phyloP scores from a whole-genome alignment of 2,888 invertebrate species.

The Pandemis heparana region DNA sequence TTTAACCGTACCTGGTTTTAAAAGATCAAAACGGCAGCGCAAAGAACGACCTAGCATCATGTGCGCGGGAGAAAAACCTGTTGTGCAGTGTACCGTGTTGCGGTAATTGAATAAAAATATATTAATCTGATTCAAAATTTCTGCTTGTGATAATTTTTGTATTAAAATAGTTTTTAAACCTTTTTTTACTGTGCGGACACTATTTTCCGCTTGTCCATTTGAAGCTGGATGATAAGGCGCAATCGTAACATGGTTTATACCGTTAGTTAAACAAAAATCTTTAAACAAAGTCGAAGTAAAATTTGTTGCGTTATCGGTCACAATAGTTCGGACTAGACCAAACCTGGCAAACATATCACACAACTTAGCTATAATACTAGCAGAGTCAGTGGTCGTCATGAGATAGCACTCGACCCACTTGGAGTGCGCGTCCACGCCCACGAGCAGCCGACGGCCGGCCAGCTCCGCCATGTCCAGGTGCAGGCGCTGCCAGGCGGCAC shows the following conservation, averaged over 20 bases:
- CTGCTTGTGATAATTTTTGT: not conserved
- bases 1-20: no score
- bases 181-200: slow-evolving; percentile 3
- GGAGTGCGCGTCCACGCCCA: slow-evolving; percentile 34
- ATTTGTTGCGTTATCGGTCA: slow-evolving; percentile 45
- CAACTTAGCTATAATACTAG: slow-evolving; percentile 32
- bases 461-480: slow-evolving; percentile 43
- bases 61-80: slow-evolving; percentile 16
- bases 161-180: slow-evolving; percentile 7
- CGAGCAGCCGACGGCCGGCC: slow-evolving; percentile 27
- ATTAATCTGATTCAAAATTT: slow-evolving; percentile 6
- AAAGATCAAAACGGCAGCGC: not conserved
- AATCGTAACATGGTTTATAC: slow-evolving; percentile 41
- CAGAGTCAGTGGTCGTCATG: slow-evolving; percentile 30
- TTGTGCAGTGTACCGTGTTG: slow-evolving; percentile 15
- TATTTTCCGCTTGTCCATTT: slow-evolving; percentile 29
- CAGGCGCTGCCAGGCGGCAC: slow-evolving; percentile 15
- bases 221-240: slow-evolving; percentile 43
- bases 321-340: slow-evolving; percentile 37
- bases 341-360: slow-evolving; percentile 39
- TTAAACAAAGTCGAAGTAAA: slow-evolving; percentile 37
- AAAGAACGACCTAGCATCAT: slow-evolving; percentile 1
- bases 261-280: slow-evolving; percentile 36
- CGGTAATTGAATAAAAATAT: slow-evolving; percentile 13
- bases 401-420: slow-evolving; percentile 43